Evolutionary conservation across 2,888 invertebrate species (phyloP).

Genomic region (Hemicrepidius hirtus): DNA sequence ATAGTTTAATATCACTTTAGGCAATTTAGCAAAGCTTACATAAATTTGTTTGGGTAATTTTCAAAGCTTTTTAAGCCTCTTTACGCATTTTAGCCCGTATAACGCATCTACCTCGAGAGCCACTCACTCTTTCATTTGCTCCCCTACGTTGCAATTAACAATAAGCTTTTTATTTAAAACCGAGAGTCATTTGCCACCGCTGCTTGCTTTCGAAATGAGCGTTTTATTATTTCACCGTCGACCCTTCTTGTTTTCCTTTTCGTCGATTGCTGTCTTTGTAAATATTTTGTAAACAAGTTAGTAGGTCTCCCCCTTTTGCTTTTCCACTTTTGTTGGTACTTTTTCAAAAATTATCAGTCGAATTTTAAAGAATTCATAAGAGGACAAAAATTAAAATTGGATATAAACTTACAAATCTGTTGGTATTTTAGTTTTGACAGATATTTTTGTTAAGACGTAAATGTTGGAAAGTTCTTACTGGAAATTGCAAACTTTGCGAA

Average conservation of each 20-base stretch:
- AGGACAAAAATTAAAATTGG: neutral
- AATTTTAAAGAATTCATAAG: neutral
- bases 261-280: slow-evolving; percentile 50
- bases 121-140: slow-evolving; percentile 54
- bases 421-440: slow-evolving; percentile 13
- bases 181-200: slow-evolving; percentile 52
- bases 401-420: no score
- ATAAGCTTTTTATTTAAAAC: slow-evolving; percentile 54
- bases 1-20: slow-evolving; percentile 48
- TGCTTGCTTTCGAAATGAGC: slow-evolving; percentile 51
- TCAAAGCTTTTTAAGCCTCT: slow-evolving; percentile 52
- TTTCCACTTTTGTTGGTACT: slow-evolving; percentile 15
- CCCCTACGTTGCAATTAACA: slow-evolving; percentile 53
- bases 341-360: neutral
- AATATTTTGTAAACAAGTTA: slow-evolving; percentile 52
- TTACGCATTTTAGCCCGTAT: slow-evolving; percentile 52
- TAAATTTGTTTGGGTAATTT: slow-evolving; percentile 52
- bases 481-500: neutral
- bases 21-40: slow-evolving; percentile 45
- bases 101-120: slow-evolving; percentile 52
- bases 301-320: slow-evolving; percentile 21
- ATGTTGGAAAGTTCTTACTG: neutral
- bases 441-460: neutral
- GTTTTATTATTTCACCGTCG: slow-evolving; percentile 51
- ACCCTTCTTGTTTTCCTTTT: slow-evolving; percentile 53